Conservation (phyloP, 2,888 invertebrate genomes). For the Heliconius sara region DNA sequence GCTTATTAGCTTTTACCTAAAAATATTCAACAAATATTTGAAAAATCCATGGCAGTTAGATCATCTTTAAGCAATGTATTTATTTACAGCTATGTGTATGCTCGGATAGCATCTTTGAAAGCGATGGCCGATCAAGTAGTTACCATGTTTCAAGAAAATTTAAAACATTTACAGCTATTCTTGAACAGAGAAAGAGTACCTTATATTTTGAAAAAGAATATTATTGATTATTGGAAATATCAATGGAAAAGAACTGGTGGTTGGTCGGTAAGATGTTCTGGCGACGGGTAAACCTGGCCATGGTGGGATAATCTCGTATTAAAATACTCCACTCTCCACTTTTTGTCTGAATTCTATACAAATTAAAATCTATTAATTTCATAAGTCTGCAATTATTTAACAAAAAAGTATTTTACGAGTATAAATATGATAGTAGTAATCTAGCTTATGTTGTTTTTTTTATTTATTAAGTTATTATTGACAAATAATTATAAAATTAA, state of each 20-base stretch:
- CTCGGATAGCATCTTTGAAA: conserved; percentile 77
- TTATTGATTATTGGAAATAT: conserved; percentile 78
- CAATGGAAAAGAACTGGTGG: conserved; percentile 81
- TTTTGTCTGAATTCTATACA: no score
- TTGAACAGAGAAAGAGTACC: conserved; percentile 74
- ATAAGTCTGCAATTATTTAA: no score
- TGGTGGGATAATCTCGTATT: no score
- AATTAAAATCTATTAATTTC: no score
- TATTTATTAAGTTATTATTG: no score
- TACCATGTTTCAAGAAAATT: conserved; percentile 75
- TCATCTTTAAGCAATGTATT: conserved; percentile 30
- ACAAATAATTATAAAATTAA: no score
- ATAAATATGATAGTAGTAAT: no score
- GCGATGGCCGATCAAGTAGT: conserved; percentile 77
- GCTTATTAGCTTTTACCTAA: no score
- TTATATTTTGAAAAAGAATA: conserved; percentile 63
- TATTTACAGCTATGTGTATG: conserved; percentile 73
- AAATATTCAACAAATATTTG: not conserved
- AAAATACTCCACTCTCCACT: not conserved
- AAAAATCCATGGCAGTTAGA: conserved; percentile 1
- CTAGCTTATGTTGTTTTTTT: no score
- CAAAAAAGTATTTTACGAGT: no score
- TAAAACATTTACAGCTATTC: conserved; percentile 77
- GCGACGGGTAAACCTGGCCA: no score
- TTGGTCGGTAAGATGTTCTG: conserved; percentile 70